Evolutionary conservation across 2,797 vertebrate species (phyloP).

Genomic region (Natrix natrix): DNA sequence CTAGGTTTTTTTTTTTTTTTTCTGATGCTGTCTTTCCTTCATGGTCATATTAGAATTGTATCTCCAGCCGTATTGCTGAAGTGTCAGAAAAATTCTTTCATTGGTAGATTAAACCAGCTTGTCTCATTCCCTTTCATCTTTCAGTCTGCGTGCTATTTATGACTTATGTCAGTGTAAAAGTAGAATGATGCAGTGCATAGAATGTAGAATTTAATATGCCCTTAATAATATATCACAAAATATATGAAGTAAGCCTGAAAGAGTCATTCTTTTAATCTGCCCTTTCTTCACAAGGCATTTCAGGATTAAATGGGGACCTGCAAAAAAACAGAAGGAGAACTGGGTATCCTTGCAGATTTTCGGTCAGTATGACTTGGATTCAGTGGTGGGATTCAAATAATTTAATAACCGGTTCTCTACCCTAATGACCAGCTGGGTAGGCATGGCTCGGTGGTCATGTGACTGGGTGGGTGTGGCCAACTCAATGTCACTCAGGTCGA

Average conservation of each 20-base stretch:
- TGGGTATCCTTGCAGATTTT: background rate
- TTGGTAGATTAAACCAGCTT: background rate
- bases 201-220: background rate
- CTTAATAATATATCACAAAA: background rate
- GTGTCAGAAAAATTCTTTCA: background rate
- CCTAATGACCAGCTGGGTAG: no score
- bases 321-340: no score
- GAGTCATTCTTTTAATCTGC: background rate
- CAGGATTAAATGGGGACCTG: background rate
- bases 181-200: background rate
- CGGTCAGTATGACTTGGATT: background rate
- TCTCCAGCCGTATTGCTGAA: background rate
- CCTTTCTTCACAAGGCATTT: background rate
- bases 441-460: no score
- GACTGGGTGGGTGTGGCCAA: no score
- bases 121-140: background rate
- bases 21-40: background rate
- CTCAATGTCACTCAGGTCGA: no score
- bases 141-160: background rate
- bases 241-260: background rate
- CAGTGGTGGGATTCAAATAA: no score
- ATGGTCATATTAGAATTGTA: background rate
- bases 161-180: background rate
- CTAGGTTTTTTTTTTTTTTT: background rate
- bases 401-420: no score